Evolutionary conservation across 2,888 invertebrate genomes (phyloP).

Genomic region (Dermolepida albohirtum): DNA sequence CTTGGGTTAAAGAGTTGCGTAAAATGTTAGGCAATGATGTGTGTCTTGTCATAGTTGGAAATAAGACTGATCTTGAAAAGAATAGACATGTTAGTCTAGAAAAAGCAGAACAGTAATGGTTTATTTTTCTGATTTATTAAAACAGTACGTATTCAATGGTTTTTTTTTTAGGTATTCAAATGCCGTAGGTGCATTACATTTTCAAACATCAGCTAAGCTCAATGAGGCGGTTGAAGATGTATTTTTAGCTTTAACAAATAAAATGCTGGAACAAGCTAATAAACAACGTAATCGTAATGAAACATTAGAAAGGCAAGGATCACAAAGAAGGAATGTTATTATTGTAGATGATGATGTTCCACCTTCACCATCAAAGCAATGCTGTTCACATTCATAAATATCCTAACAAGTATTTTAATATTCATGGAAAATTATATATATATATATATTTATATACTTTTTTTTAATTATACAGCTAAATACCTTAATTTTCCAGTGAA

Average conservation of each 20-base stretch:
- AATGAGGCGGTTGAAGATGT: conserved; percentile 93
- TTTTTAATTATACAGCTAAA: conserved; percentile 20
- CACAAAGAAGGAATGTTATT: conserved; percentile 60
- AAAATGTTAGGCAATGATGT: conserved; percentile 96
- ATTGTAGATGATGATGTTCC: conserved; percentile 61
- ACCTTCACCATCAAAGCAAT: conserved; percentile 53
- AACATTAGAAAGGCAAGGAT: conserved; percentile 58
- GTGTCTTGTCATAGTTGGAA: conserved; percentile 93
- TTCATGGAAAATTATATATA: conserved; percentile 1
- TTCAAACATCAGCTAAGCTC: conserved; percentile 92
- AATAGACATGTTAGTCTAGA: conserved; percentile 86
- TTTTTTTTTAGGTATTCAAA: conserved; percentile 80
- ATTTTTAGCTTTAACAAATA: conserved; percentile 84
- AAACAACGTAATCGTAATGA: conserved; percentile 57
- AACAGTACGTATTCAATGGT: neutral
- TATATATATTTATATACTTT: conserved; percentile 23
- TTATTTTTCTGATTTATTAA: too few species aligned
- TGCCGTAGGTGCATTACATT: conserved; percentile 92
- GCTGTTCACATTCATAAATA: conserved; percentile 56
- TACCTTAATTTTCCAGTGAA: conserved; percentile 23
- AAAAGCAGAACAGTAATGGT: conserved; percentile 88
- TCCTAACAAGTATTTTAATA: conserved; percentile 5
- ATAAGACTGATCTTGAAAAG: conserved; percentile 95
- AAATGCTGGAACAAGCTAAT: conserved; percentile 72
- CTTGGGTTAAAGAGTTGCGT: conserved; percentile 97